Percentiles rank a stretch among this genome's conserved stretches.
These are phyloP conservation scores for Phenganax subtilis DNA, from an alignment of 92 coral and sea anemone species.

Conservation along the genomic window DNA sequence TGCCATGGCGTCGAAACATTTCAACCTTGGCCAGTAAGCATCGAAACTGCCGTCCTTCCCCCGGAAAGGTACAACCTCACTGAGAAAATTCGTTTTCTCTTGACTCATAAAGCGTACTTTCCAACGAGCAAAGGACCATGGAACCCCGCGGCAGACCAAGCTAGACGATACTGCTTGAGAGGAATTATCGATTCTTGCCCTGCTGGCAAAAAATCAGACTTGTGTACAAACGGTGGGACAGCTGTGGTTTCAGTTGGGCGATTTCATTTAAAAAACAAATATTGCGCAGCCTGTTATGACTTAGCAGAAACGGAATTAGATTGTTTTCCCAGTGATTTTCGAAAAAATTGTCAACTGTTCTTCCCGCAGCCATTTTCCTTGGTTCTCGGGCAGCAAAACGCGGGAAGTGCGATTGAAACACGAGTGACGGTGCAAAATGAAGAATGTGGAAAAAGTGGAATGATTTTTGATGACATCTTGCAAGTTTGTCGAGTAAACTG, in stretches of 20 bases:
- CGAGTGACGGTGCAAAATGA: too few relatives aligned
- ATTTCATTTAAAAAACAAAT: background rate
- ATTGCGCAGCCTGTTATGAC: slow-evolving; percentile 19
- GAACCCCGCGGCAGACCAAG: slow-evolving; percentile 15
- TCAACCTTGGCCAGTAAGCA: too few relatives aligned
- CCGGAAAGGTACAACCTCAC: too few relatives aligned
- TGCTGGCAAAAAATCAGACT: background rate
- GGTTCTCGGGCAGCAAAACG: background rate
- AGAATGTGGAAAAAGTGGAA: too few relatives aligned
- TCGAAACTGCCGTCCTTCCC: too few relatives aligned
- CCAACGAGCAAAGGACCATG: background rate
- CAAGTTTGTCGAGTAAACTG: too few relatives aligned
- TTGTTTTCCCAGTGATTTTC: slow-evolving; percentile 6
- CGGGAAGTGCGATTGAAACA: background rate
- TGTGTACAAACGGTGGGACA: slow-evolving; percentile 1
- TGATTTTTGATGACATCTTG: too few relatives aligned
- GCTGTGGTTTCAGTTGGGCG: background rate
- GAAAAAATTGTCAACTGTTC: background rate
- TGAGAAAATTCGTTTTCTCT: too few relatives aligned
- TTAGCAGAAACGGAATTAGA: background rate
- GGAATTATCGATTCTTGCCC: slow-evolving; percentile 8
- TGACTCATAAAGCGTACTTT: slow-evolving; percentile 4
- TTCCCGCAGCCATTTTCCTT: slow-evolving; percentile 10
- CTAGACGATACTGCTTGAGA: slow-evolving; percentile 31
- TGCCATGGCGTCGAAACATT: too few relatives aligned